Conservation (phyloP, 2,113 vertebrate species). For the Saccopteryx bilineata region DNA sequence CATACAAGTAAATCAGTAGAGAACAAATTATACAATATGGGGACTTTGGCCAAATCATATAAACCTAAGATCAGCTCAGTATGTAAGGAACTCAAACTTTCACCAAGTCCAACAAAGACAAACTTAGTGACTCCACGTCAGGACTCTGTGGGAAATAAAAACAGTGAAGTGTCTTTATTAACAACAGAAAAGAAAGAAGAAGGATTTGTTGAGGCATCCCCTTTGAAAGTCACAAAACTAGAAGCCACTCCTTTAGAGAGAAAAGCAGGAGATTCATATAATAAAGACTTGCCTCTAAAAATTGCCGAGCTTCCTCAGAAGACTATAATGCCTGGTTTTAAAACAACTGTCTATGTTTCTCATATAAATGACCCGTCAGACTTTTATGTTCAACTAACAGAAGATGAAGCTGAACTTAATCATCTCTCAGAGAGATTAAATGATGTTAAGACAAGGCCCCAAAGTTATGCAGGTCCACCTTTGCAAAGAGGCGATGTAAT, state of each 20-base stretch:
- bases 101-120: slow-evolving; percentile 50
- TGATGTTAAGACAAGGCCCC: slow-evolving; percentile 47
- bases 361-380: slow-evolving; percentile 90
- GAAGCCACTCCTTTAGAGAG: slow-evolving; percentile 39
- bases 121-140: neutral
- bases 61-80: slow-evolving; percentile 33
- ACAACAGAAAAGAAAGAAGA: slow-evolving; percentile 25
- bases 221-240: slow-evolving; percentile 47
- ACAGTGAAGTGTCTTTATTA: neutral
- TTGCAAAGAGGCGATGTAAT: slow-evolving; percentile 90
- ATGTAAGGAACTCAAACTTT: slow-evolving; percentile 39
- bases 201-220: neutral
- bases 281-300: slow-evolving; percentile 61
- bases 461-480: slow-evolving; percentile 72
- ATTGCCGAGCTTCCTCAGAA: slow-evolving; percentile 88
- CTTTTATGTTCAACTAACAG: slow-evolving; percentile 93
- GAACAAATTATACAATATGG: neutral
- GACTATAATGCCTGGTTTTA: slow-evolving; percentile 86
- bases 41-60: neutral
- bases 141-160: slow-evolving; percentile 7
- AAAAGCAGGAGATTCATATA: neutral
- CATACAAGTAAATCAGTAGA: slow-evolving; percentile 51
- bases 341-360: slow-evolving; percentile 91
- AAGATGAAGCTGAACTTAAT: slow-evolving; percentile 90
- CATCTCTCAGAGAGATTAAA: slow-evolving; percentile 92